Conservation (phyloP, 2,797 vertebrate genomes). For the Artibeus lituratus region DNA sequence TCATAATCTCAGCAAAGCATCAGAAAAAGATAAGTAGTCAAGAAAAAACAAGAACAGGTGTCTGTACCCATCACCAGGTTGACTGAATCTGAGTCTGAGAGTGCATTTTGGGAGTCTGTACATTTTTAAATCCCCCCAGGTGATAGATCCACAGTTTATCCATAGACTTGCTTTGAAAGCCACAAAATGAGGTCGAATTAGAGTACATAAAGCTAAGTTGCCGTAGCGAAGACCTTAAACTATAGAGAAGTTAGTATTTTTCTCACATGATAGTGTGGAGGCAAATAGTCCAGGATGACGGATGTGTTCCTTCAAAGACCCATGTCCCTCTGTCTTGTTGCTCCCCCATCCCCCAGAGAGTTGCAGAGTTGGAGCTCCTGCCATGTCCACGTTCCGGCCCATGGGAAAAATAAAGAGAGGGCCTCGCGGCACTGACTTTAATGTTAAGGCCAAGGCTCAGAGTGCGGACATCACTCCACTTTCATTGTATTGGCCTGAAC, state of each 20-base stretch:
- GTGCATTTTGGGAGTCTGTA: background rate
- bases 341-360: too few species aligned
- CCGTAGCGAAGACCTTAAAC: background rate
- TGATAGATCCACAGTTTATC: background rate
- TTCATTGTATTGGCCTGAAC: background rate
- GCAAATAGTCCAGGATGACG: background rate
- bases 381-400: background rate
- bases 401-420: background rate
- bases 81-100: background rate
- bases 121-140: background rate
- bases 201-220: background rate
- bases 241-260: background rate
- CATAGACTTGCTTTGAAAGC: background rate
- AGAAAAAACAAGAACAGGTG: background rate
- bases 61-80: background rate
- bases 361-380: background rate
- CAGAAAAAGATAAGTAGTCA: background rate
- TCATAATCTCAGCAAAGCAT: background rate
- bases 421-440: background rate
- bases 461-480: background rate
- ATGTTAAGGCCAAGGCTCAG: background rate
- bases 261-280: background rate
- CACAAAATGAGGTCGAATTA: background rate
- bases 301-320: background rate
- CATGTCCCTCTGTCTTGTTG: background rate